A percentile compares a stretch with the other conserved stretches of the same genome.
Evolutionary conservation across 2,888 invertebrate species (phyloP).

Genomic region (Parnassius mnemosyne): DNA sequence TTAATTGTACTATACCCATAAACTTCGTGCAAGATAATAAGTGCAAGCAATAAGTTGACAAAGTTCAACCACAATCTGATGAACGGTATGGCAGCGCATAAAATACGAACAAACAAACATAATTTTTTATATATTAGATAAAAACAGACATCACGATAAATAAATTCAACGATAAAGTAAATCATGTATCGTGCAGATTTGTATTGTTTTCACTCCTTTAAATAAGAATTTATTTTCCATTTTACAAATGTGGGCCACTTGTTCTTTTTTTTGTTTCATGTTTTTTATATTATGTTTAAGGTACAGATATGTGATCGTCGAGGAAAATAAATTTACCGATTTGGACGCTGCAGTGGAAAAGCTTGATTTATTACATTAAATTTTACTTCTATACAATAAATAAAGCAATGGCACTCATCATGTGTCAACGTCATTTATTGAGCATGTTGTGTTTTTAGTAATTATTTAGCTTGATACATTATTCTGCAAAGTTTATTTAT

Average conservation of each 20-base stretch:
- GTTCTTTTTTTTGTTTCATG: too few species aligned
- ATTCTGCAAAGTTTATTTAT: too few species aligned
- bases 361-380: conserved; percentile 12
- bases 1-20: too few species aligned
- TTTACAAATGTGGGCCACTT: not conserved
- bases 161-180: conserved; percentile 3
- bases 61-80: too few species aligned
- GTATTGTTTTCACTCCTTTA: conserved; percentile 5
- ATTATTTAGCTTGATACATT: too few species aligned
- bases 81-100: too few species aligned
- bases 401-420: not conserved
- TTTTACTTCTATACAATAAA: conserved; percentile 9
- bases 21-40: too few species aligned
- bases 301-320: not conserved
- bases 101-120: too few species aligned
- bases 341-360: conserved; percentile 1
- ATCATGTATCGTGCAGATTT: conserved; percentile 2
- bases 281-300: not conserved
- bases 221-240: conserved; percentile 1
- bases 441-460: not conserved
- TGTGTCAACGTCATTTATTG: conserved; percentile 5
- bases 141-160: not conserved
- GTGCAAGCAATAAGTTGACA: too few species aligned
- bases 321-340: conserved; percentile 1
- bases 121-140: not conserved